A percentile compares a stretch with the other conserved stretches of the same genome.
Conservation (phyloP, 2,888 invertebrate species). For the Drosophila pseudotalamancana region DNA sequence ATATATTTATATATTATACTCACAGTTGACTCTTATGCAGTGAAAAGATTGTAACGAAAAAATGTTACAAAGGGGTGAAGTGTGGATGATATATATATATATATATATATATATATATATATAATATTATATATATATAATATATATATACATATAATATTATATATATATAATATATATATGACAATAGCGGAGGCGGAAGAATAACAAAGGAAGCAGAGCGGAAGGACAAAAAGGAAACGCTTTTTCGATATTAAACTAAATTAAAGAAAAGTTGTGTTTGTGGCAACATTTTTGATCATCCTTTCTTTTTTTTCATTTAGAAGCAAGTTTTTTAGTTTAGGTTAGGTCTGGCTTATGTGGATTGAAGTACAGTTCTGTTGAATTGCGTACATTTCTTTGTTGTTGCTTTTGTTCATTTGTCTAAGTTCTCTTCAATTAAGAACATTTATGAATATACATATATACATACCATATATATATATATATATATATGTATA, state of each 20-base stretch:
- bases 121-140: background rate
- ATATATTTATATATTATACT: conserved; percentile 59
- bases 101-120: background rate
- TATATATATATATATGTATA: conserved; percentile 55
- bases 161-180: too few relatives aligned
- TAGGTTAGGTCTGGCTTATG: conserved; percentile 32
- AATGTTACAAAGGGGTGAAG: conserved; percentile 5
- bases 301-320: background rate
- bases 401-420: conserved; percentile 3
- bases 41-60: conserved; percentile 65
- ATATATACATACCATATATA: conserved; percentile 39
- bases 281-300: conserved; percentile 4
- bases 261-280: conserved; percentile 26
- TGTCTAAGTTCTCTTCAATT: conserved; percentile 49
- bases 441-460: conserved; percentile 4
- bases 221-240: conserved; percentile 62
- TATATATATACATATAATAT: background rate
- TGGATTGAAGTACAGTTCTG: conserved; percentile 34
- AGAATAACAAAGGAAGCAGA: conserved; percentile 15
- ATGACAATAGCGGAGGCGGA: conserved; percentile 16
- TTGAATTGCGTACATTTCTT: conserved; percentile 12
- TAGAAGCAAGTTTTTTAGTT: conserved; percentile 4
- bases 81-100: conserved; percentile 9
- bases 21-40: conserved; percentile 76
- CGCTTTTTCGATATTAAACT: conserved; percentile 46